Evolutionary conservation across 2,888 invertebrate genomes (phyloP).

Genomic region (Hemithea aestivaria): DNA sequence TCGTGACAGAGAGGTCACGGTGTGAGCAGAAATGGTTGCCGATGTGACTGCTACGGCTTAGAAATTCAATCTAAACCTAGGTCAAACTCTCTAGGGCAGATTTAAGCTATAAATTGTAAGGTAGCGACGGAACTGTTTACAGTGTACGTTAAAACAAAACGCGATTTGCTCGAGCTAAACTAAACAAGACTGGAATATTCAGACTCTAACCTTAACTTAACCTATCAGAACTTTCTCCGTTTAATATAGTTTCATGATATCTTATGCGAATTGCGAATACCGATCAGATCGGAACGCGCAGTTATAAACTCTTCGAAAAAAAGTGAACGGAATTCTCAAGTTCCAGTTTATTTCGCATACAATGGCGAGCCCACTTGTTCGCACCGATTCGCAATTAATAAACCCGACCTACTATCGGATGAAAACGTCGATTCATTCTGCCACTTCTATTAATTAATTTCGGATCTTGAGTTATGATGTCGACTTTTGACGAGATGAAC

Average conservation of each 20-base stretch:
- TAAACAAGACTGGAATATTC: slow-evolving; percentile 23
- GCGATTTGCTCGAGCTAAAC: slow-evolving; percentile 25
- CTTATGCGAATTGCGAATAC: slow-evolving; percentile 19
- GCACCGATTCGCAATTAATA: slow-evolving; percentile 72
- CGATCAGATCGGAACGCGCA: slow-evolving; percentile 22
- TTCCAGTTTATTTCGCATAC: slow-evolving; percentile 63
- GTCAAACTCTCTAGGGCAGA: slow-evolving; percentile 62
- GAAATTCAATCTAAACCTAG: slow-evolving; percentile 59
- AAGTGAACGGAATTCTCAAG: slow-evolving; percentile 70
- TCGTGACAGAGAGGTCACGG: slow-evolving; percentile 64
- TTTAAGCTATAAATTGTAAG: slow-evolving; percentile 33
- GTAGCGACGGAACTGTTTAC: slow-evolving; percentile 27
- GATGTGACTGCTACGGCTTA: slow-evolving; percentile 49
- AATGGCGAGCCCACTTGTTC: slow-evolving; percentile 65
- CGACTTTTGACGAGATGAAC: slow-evolving; percentile 45
- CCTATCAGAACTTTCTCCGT: slow-evolving; percentile 25
- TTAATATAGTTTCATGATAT: slow-evolving; percentile 24
- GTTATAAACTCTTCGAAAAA: slow-evolving; percentile 38
- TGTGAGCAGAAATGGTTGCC: slow-evolving; percentile 49
- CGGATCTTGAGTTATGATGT: slow-evolving; percentile 48
- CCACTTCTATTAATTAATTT: slow-evolving; percentile 61
- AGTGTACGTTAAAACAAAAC: slow-evolving; percentile 33
- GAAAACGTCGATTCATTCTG: slow-evolving; percentile 62
- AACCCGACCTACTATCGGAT: slow-evolving; percentile 65
- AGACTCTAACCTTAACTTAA: slow-evolving; percentile 12